Percentiles rank a stretch among this genome's conserved stretches.
phyloP scores from a whole-genome alignment of 2,113 vertebrate genomes.

The Spilogale gracilis region DNA sequence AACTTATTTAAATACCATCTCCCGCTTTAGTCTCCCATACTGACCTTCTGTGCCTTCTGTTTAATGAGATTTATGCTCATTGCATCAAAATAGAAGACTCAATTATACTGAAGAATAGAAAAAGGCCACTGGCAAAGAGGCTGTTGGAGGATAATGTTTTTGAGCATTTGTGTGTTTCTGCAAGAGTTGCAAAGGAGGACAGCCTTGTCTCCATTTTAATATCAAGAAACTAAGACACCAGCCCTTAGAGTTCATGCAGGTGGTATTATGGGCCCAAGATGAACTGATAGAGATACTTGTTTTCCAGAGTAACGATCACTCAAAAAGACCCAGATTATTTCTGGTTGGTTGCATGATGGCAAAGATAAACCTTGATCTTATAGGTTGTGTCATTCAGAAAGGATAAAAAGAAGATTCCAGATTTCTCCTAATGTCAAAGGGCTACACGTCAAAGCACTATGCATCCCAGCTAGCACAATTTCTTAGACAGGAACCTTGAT shows the following conservation, averaged over 20 bases:
- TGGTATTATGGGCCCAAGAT: background rate
- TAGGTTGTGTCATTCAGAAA: background rate
- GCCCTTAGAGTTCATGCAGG: background rate
- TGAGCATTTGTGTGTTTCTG: slow-evolving; percentile 26
- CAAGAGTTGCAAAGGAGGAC: background rate
- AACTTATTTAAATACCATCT: slow-evolving; percentile 14
- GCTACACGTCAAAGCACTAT: background rate
- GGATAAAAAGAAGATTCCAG: background rate
- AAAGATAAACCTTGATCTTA: background rate
- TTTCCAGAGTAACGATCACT: background rate
- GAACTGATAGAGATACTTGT: background rate
- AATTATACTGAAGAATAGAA: slow-evolving; percentile 7
- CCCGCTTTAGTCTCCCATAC: background rate
- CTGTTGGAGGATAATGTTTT: background rate
- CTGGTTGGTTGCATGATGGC: background rate
- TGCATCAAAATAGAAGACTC: slow-evolving; percentile 58
- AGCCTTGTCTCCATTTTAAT: slow-evolving; percentile 18
- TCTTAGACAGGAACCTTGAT: background rate
- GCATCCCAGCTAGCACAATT: background rate
- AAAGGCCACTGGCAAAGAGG: background rate
- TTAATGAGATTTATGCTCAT: slow-evolving; percentile 52
- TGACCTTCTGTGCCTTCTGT: slow-evolving; percentile 28
- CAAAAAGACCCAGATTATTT: background rate
- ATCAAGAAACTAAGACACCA: background rate
- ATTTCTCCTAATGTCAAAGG: background rate